Percentiles rank a stretch among this genome's conserved stretches.
Conservation (phyloP, 2,113 vertebrate species). For the Orientallactaga bullata region DNA sequence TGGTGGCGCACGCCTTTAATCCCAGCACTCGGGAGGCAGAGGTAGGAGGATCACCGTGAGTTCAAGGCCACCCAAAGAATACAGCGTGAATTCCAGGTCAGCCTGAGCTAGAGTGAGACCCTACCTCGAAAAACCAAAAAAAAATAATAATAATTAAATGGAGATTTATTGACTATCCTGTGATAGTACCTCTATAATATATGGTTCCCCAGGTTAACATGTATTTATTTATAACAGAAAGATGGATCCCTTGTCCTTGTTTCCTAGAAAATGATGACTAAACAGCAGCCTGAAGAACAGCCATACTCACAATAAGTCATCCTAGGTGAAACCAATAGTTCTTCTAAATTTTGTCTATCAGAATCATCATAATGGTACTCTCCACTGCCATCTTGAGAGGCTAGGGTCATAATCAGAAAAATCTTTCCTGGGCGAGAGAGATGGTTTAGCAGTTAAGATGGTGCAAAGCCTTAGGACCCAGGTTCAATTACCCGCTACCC, state of each 20-base stretch:
- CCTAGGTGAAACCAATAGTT: constrained; percentile 9
- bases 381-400: background rate
- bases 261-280: background rate
- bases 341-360: constrained; percentile 8
- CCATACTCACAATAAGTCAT: background rate
- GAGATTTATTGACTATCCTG: background rate
- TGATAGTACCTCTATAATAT: constrained; percentile 27
- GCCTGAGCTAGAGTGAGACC: no score
- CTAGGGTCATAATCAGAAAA: constrained; percentile 29
- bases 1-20: no score
- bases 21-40: no score
- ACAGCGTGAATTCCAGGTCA: no score
- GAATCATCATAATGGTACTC: background rate
- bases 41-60: no score
- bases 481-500: no score
- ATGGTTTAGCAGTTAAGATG: no score
- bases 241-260: constrained; percentile 26
- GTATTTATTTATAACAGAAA: background rate
- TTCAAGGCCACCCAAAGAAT: no score
- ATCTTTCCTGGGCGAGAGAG: background rate
- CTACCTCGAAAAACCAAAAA: no score
- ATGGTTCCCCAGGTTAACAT: background rate
- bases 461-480: no score
- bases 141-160: no score
- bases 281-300: constrained; percentile 1